A percentile compares a stretch with the other conserved stretches of the same genome.
phyloP scores from a whole-genome alignment of 92 coral and sea anemone genomes.

The Parazoanthus atlanticus region DNA sequence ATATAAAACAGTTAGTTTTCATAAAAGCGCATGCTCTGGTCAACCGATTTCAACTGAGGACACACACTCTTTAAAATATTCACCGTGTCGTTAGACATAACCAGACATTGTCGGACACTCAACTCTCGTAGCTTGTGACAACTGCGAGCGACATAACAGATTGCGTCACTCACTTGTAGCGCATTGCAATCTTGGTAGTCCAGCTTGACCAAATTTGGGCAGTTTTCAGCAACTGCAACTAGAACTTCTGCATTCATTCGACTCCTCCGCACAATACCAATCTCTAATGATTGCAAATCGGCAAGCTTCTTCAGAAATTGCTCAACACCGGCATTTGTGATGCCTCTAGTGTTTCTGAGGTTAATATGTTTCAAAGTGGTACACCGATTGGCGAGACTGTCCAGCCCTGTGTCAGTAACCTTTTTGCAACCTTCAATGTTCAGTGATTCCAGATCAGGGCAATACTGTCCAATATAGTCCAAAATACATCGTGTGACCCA shows the following conservation, averaged over 20 bases:
- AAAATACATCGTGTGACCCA: constrained; percentile 63
- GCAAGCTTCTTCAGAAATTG: constrained; percentile 61
- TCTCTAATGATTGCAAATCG: constrained; percentile 61
- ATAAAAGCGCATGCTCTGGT: constrained; percentile 59
- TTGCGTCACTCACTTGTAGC: constrained; percentile 49
- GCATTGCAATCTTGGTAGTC: constrained; percentile 63
- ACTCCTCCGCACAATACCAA: constrained; percentile 74
- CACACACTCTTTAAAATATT: constrained; percentile 42
- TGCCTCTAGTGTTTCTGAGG: constrained; percentile 65
- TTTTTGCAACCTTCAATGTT: constrained; percentile 75
- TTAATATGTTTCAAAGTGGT: constrained; percentile 59
- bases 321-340: constrained; percentile 71
- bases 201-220: constrained; percentile 50
- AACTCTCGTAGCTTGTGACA: constrained; percentile 47
- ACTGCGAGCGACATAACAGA: constrained; percentile 64
- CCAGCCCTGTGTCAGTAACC: constrained; percentile 70
- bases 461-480: constrained; percentile 52
- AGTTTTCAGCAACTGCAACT: constrained; percentile 61
- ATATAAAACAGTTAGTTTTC: not conserved
- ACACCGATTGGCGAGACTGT: constrained; percentile 55
- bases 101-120: constrained; percentile 50
- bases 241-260: constrained; percentile 62
- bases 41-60: constrained; percentile 50
- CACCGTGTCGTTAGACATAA: constrained; percentile 45
- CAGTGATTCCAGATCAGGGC: constrained; percentile 54